A percentile compares a stretch with the other conserved stretches of the same genome.
These are phyloP conservation scores for Crenichthys baileyi DNA, from an alignment of 2,797 vertebrate genomes.

Conservation along the genomic window DNA sequence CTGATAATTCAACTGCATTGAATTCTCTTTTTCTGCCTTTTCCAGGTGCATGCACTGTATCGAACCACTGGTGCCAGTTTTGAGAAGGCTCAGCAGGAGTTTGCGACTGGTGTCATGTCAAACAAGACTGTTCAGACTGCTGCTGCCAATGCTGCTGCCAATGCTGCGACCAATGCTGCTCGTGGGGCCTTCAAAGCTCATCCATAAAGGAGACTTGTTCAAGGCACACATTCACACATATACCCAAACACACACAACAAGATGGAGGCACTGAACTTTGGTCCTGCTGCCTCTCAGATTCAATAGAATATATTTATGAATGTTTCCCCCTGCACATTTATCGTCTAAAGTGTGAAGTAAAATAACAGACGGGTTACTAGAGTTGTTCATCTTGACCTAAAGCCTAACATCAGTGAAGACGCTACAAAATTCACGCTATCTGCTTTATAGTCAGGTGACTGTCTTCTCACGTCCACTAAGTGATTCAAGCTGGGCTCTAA, in stretches of 20 bases:
- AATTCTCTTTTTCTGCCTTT: slow-evolving; percentile 3
- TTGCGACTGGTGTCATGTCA: slow-evolving; percentile 97
- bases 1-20: background rate
- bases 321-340: slow-evolving; percentile 36
- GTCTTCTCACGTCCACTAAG: slow-evolving; percentile 47
- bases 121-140: slow-evolving; percentile 98
- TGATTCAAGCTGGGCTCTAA: slow-evolving; percentile 40
- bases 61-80: slow-evolving; percentile 97
- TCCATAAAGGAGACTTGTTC: slow-evolving; percentile 35
- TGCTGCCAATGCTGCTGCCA: slow-evolving; percentile 91
- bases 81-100: slow-evolving; percentile 98
- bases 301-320: slow-evolving; percentile 46
- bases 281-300: slow-evolving; percentile 37
- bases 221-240: slow-evolving; percentile 14
- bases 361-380: slow-evolving; percentile 32
- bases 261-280: slow-evolving; percentile 65
- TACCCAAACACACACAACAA: slow-evolving; percentile 21
- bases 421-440: slow-evolving; percentile 33
- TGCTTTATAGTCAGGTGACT: slow-evolving; percentile 54
- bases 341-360: slow-evolving; percentile 25
- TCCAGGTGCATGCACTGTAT: slow-evolving; percentile 94
- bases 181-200: slow-evolving; percentile 89
- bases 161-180: slow-evolving; percentile 84
- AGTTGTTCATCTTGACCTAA: slow-evolving; percentile 57
- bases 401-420: slow-evolving; percentile 30